These are phyloP conservation scores for Anoplolepis gracilipes DNA, from an alignment of 1,140 invertebrate genomes.

Conservation along the genomic window DNA sequence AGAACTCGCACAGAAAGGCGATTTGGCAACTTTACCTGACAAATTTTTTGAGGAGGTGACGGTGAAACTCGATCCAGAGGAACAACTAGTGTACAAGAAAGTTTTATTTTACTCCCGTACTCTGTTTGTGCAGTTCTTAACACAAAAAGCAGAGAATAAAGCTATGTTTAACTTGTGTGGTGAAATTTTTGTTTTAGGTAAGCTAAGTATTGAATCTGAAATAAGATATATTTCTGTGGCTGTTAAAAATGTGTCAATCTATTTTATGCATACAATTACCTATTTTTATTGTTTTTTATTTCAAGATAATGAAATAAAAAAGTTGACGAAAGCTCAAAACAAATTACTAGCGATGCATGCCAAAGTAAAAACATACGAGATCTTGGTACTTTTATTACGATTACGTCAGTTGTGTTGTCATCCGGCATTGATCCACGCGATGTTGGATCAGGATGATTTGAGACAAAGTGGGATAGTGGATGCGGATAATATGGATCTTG, in stretches of 20 bases:
- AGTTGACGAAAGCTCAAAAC: conserved; percentile 82
- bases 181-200: conserved; percentile 70
- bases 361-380: conserved; percentile 90
- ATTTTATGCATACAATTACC: neutral
- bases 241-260: conserved; percentile 16
- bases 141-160: conserved; percentile 90
- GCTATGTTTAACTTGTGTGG: conserved; percentile 75
- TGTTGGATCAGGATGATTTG: conserved; percentile 86
- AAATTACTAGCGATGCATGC: conserved; percentile 78
- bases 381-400: conserved; percentile 93
- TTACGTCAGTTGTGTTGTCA: conserved; percentile 96
- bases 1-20: conserved; percentile 89
- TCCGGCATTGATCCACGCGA: conserved; percentile 91
- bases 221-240: neutral
- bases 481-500: conserved; percentile 81
- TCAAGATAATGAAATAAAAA: conserved; percentile 73
- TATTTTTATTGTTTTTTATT: conserved; percentile 19
- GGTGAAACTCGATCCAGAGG: conserved; percentile 89
- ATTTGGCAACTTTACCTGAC: conserved; percentile 88
- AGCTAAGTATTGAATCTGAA: neutral
- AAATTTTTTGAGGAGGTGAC: conserved; percentile 87
- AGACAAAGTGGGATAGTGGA: conserved; percentile 75
- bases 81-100: conserved; percentile 93
- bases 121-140: conserved; percentile 91
- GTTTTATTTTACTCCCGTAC: conserved; percentile 90